phyloP scores from a whole-genome alignment of 2,113 vertebrate species.

The Eurypyga helias region DNA sequence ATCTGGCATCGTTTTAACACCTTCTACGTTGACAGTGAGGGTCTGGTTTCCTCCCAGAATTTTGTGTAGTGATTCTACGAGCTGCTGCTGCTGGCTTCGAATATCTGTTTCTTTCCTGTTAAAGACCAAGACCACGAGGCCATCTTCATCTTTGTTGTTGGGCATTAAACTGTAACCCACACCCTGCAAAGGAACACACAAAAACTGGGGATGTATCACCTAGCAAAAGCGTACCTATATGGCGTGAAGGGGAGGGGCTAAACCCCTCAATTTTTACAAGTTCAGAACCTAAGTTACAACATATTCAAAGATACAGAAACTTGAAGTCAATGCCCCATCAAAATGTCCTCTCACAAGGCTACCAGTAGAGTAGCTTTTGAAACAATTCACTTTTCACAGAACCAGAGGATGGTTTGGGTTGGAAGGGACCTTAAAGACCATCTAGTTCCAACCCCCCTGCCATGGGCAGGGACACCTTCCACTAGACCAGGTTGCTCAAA shows the following conservation, averaged over 20 bases:
- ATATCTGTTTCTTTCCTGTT: slow-evolving; percentile 92
- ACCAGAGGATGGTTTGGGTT: no score
- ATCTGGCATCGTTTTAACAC: slow-evolving; percentile 90
- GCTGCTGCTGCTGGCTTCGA: slow-evolving; percentile 91
- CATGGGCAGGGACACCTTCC: no score
- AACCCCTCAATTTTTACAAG: neutral
- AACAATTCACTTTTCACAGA: neutral
- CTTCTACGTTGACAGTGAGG: slow-evolving; percentile 92
- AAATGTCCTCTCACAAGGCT: neutral
- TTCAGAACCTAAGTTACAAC: neutral
- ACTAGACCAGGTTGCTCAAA: no score
- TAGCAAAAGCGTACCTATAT: neutral
- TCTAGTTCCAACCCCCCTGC: no score
- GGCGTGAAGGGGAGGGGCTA: neutral
- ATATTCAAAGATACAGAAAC: neutral
- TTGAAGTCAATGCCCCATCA: neutral
- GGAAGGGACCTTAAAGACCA: no score
- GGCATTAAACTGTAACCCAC: slow-evolving; percentile 95
- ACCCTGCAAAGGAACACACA: slow-evolving; percentile 76
- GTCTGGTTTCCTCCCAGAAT: slow-evolving; percentile 90
- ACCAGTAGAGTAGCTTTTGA: neutral
- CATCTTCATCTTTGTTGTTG: slow-evolving; percentile 94
- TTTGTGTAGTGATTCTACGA: slow-evolving; percentile 96
- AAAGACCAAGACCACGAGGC: slow-evolving; percentile 89
- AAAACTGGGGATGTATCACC: neutral